phyloP scores from a whole-genome alignment of 2,888 invertebrate species.

The Orthonychiurus folsomi region DNA sequence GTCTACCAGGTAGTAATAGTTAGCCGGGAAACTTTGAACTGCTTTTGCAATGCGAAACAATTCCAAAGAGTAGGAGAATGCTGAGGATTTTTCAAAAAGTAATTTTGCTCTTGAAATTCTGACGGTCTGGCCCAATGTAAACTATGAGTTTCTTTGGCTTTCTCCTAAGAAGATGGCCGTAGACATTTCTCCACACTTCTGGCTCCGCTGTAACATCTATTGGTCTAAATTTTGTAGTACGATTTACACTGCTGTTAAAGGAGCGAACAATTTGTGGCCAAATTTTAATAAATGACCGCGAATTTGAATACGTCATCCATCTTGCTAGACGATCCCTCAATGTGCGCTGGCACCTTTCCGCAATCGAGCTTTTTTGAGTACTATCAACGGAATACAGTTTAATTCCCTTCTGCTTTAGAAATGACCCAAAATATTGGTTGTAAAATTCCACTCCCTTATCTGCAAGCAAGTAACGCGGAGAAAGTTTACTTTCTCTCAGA shows the following conservation, averaged over 20 bases:
- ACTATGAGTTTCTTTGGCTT: neutral
- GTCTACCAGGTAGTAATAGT: neutral
- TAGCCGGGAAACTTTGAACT: neutral
- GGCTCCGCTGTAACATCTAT: neutral
- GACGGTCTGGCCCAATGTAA: no score
- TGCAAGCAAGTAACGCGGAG: neutral
- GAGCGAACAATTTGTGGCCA: neutral
- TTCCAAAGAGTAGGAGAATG: neutral
- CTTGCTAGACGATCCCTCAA: neutral
- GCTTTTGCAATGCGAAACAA: neutral
- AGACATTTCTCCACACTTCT: neutral
- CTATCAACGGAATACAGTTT: neutral
- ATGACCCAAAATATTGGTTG: neutral
- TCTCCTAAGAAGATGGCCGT: neutral
- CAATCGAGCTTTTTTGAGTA: neutral
- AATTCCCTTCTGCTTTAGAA: neutral
- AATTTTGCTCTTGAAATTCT: neutral
- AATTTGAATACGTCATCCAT: neutral
- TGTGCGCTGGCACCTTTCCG: neutral
- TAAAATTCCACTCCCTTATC: slow-evolving; percentile 11
- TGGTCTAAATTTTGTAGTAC: neutral
- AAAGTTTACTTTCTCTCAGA: neutral
- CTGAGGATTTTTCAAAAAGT: neutral
- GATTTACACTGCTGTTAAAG: neutral
- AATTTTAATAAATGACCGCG: neutral